These are phyloP conservation scores for Ophion ventricosus DNA, from an alignment of 2,888 invertebrate species.

Conservation along the genomic window DNA sequence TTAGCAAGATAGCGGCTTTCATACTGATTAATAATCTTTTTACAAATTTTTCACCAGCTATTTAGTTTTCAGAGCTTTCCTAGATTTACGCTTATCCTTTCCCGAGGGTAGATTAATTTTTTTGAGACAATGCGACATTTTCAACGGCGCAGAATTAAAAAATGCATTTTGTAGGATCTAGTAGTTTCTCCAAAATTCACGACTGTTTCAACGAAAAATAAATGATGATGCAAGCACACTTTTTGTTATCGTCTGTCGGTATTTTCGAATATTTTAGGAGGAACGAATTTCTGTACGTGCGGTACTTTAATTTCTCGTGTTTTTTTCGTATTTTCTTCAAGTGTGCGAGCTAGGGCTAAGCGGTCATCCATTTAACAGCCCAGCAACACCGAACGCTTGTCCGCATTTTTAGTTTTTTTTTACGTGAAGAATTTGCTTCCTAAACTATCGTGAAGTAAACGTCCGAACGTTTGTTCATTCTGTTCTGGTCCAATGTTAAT, in stretches of 20 bases:
- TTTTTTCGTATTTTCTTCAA: neutral
- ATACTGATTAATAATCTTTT: too few relatives aligned
- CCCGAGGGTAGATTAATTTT: neutral
- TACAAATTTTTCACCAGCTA: too few relatives aligned
- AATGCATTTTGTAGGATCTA: neutral
- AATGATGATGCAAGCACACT: neutral
- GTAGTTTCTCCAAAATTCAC: conserved; percentile 1
- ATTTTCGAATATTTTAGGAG: neutral
- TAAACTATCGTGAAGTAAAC: neutral
- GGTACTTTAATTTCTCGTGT: neutral
- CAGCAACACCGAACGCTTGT: too few relatives aligned
- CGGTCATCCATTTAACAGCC: too few relatives aligned
- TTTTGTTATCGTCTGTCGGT: neutral
- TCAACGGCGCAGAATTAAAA: neutral
- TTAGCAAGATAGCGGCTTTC: too few relatives aligned
- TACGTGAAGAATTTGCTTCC: too few relatives aligned
- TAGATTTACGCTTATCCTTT: neutral
- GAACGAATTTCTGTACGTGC: neutral
- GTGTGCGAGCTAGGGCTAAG: neutral
- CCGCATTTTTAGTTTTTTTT: too few relatives aligned
- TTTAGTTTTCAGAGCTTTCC: too few relatives aligned
- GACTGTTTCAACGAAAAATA: neutral
- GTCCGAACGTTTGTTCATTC: neutral
- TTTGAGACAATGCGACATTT: neutral
- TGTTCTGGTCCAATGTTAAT: neutral